These are phyloP conservation scores for Dasyprocta punctata DNA, from an alignment of 2,113 vertebrate genomes.

Conservation along the genomic window DNA sequence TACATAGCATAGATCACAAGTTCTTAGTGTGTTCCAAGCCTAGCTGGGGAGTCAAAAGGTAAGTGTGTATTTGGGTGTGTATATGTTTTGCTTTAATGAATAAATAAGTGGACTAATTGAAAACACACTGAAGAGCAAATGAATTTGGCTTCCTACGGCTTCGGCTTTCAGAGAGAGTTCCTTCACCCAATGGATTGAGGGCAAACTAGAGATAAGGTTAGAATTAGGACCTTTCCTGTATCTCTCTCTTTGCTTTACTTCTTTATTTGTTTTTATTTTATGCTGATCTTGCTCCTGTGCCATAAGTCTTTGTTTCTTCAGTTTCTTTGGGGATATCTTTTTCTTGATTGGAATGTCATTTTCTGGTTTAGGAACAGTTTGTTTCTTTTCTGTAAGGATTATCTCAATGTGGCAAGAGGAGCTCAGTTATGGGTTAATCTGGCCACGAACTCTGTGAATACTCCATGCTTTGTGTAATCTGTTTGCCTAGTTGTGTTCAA, in stretches of 20 bases:
- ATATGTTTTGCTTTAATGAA: not conserved
- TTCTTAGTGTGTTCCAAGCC: not conserved
- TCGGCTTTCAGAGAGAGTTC: not conserved
- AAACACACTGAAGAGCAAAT: not conserved
- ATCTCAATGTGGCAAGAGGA: not conserved
- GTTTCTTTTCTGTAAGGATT: not conserved
- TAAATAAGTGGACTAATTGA: not conserved
- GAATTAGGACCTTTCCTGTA: not conserved
- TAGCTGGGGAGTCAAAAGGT: not conserved
- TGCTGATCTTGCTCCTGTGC: not conserved
- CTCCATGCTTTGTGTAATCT: not conserved
- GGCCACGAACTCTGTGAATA: not conserved
- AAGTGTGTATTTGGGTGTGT: not conserved
- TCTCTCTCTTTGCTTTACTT: not conserved
- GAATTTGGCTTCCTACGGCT: not conserved
- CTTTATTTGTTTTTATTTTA: not conserved
- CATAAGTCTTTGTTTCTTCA: not conserved
- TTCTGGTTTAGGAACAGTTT: not conserved
- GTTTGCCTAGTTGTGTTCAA: not conserved
- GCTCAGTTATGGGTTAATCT: not conserved
- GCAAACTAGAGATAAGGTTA: not conserved
- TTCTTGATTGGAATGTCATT: not conserved
- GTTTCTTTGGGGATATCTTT: not conserved
- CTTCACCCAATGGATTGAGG: not conserved
- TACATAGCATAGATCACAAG: not conserved